phyloP scores from a whole-genome alignment of 2,888 invertebrate genomes.

The Tetanocera ferruginea region DNA sequence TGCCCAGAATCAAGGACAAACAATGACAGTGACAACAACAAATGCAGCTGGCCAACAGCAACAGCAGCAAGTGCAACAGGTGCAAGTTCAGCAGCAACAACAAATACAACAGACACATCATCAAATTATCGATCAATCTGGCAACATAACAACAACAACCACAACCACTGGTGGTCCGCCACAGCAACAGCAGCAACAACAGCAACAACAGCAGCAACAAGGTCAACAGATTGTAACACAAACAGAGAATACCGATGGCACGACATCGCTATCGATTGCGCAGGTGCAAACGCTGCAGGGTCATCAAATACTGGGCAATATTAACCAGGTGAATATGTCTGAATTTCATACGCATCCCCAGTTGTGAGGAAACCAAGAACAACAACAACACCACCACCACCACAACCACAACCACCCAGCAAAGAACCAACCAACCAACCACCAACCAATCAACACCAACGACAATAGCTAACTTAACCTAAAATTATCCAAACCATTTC shows the following conservation, averaged over 20 bases:
- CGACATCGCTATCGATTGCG: constrained; percentile 68
- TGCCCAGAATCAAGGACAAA: constrained; percentile 60
- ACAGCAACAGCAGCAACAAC: constrained; percentile 50
- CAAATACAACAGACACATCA: constrained; percentile 60
- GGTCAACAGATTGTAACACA: constrained; percentile 67
- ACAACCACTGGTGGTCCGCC: constrained; percentile 46
- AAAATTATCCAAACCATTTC: background rate
- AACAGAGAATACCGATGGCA: constrained; percentile 69
- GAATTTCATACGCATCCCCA: constrained; percentile 66
- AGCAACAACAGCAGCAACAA: constrained; percentile 50
- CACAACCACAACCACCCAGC: constrained; percentile 13
- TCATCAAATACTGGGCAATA: constrained; percentile 69
- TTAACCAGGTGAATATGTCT: constrained; percentile 71
- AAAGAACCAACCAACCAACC: constrained; percentile 13
- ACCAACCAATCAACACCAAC: constrained; percentile 49
- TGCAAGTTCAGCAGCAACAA: constrained; percentile 43
- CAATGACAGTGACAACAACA: constrained; percentile 49
- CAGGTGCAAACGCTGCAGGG: constrained; percentile 70
- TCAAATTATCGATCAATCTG: constrained; percentile 68
- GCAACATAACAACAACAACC: constrained; percentile 62
- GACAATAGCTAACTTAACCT: background rate
- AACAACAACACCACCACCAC: constrained; percentile 46
- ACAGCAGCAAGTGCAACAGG: constrained; percentile 54
- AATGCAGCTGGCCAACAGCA: constrained; percentile 52
- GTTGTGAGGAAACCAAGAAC: constrained; percentile 46